These are phyloP conservation scores for Heliconius cydno DNA, from an alignment of 2,888 invertebrate species.

Conservation along the genomic window DNA sequence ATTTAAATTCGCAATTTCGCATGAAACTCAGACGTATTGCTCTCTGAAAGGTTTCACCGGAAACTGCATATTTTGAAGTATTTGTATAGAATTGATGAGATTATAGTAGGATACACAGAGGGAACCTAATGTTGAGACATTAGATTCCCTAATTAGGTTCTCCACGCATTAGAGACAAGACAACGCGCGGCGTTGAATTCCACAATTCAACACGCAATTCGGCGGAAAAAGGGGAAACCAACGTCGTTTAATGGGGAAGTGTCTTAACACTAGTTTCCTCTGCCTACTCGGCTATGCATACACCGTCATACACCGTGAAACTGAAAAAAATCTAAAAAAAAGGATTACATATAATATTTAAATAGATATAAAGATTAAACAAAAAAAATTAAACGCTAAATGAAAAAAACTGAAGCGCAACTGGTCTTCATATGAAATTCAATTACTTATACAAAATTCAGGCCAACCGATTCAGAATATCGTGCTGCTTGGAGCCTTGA, in stretches of 20 bases:
- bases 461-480: constrained; percentile 31
- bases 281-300: background rate
- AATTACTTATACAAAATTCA: constrained; percentile 37
- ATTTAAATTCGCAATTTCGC: constrained; percentile 28
- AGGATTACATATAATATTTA: too few species aligned
- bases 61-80: constrained; percentile 24
- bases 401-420: constrained; percentile 11
- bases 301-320: background rate
- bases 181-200: too few species aligned
- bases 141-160: too few species aligned
- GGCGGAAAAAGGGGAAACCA: too few species aligned
- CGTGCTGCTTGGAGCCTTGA: constrained; percentile 36
- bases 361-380: background rate
- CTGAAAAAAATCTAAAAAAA: background rate
- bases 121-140: too few species aligned
- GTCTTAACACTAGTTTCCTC: too few species aligned
- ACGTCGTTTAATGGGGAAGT: too few species aligned
- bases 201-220: too few species aligned
- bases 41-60: constrained; percentile 19
- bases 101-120: background rate
- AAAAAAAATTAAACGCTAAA: background rate
- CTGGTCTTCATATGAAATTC: constrained; percentile 38
- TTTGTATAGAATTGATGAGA: background rate
- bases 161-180: too few species aligned
- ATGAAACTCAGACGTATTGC: background rate